These are phyloP conservation scores for Drosophila atroscutellata DNA, from an alignment of 2,888 invertebrate genomes.

Conservation along the genomic window DNA sequence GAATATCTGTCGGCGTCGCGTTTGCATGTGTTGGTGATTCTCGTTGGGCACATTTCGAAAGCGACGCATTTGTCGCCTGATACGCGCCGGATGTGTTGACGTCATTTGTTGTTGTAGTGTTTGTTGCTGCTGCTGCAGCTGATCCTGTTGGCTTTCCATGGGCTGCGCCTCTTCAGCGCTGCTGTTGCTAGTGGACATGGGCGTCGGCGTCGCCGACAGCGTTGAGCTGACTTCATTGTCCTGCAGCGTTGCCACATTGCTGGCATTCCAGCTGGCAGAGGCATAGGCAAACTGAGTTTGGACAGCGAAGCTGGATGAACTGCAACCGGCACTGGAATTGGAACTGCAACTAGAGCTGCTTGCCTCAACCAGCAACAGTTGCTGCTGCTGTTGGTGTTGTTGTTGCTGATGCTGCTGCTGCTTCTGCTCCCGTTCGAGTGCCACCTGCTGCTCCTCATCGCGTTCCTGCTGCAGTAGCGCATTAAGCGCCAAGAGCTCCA, in stretches of 20 bases:
- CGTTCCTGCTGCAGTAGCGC: constrained; percentile 81
- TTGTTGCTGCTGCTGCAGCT: neutral
- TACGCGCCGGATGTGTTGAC: constrained; percentile 1
- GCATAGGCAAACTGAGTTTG: constrained; percentile 20
- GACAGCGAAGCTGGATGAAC: neutral
- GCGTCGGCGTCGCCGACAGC: constrained; percentile 27
- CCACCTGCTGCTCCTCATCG: constrained; percentile 79
- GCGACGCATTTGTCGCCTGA: constrained; percentile 63
- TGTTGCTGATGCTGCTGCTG: constrained; percentile 54
- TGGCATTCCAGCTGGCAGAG: constrained; percentile 23
- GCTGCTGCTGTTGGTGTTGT: constrained; percentile 44
- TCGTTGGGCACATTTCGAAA: constrained; percentile 82
- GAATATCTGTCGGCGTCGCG: constrained; percentile 60
- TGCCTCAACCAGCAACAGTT: constrained; percentile 36
- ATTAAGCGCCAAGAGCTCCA: constrained; percentile 73
- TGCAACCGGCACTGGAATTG: constrained; percentile 29
- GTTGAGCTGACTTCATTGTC: constrained; percentile 73
- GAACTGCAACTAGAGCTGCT: constrained; percentile 38
- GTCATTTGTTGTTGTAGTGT: constrained; percentile 13
- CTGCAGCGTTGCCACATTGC: constrained; percentile 51
- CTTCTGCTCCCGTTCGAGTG: constrained; percentile 65
- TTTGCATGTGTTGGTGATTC: constrained; percentile 76
- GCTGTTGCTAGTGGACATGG: constrained; percentile 7
- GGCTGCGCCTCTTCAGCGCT: constrained; percentile 2
- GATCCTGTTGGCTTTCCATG: constrained; percentile 6